These are phyloP conservation scores for Volucella inanis DNA, from an alignment of 2,888 invertebrate genomes.

Conservation along the genomic window DNA sequence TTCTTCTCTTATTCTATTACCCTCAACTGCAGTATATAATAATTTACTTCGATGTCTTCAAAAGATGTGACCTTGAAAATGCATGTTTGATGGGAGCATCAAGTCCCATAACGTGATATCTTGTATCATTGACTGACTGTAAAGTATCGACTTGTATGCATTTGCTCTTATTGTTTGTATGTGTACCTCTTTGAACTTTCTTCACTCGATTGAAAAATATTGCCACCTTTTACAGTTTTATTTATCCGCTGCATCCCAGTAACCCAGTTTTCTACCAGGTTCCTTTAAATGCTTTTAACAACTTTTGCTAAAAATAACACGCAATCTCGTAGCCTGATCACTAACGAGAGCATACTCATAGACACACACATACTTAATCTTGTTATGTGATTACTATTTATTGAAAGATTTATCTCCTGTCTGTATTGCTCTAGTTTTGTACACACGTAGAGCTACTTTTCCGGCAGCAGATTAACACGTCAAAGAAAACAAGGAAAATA, in stretches of 20 bases:
- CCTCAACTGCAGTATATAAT: no score
- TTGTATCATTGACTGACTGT: background rate
- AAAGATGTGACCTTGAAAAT: no score
- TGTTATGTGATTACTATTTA: constrained; percentile 48
- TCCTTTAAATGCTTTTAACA: constrained; percentile 38
- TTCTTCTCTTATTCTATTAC: no score
- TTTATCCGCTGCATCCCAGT: constrained; percentile 42
- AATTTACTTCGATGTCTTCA: no score
- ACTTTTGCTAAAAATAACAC: constrained; percentile 47
- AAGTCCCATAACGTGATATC: no score
- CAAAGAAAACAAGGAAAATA: constrained; percentile 1
- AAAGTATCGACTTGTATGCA: no score
- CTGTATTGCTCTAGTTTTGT: constrained; percentile 39
- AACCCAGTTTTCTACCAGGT: constrained; percentile 54
- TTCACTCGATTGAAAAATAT: background rate
- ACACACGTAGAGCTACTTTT: constrained; percentile 13
- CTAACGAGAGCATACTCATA: background rate
- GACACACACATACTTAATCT: constrained; percentile 35
- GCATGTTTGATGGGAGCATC: no score
- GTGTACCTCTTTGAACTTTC: background rate
- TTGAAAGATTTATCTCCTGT: constrained; percentile 18
- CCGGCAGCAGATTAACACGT: background rate
- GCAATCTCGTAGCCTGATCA: constrained; percentile 1
- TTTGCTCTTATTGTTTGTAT: background rate
- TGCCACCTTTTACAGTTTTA: background rate